Base-by-base conservation (phyloP, 1,140 invertebrate genomes). In the Antheraea pernyi region DNA sequence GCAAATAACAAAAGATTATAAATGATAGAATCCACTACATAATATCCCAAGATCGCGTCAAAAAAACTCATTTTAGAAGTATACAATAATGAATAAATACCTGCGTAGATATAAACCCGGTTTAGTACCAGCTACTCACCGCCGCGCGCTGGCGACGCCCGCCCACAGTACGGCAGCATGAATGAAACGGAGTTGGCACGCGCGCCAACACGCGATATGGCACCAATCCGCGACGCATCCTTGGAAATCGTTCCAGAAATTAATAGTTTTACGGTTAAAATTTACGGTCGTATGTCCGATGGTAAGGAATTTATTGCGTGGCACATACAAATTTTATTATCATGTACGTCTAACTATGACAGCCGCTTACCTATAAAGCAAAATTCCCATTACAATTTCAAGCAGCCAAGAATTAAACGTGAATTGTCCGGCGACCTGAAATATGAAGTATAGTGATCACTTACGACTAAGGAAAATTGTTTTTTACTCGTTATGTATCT, bases 111-210 rank as follows among this genome's bases (percentile, higher is more conserved):
- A 53, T 53, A 11, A 53, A 53, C 46, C 46, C 46, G 46, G 9
- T 16, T 53, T 53, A 53, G 46, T 53, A 16, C 46, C 46, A 16
- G 46, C 46, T 53, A 53, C 46, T 53, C 46, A 11, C 46, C 46
- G 46, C 46, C 6, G 46, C 46, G 46, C 46, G 46, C 46, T 53
- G 46, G 69, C 42, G 66, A 71, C 75, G 69, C 74, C 6, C 75
- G 65, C 72, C 73, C 70, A 72, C 71, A 30, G 65, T 66, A 59
- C 42, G 63, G 61, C 70, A 19, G 69, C 65, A 72, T 81, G 76
- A 79, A 78, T 78, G 76, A 75, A 73, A 71, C 59, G 30, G 11
- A 48, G 30, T 79, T 81, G 76, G 75, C 75, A 68, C 65, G 22
- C 42, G 63, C 68, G 68, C 75, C 62, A 65, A 72, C 63, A 16